Evolutionary conservation across 1,140 invertebrate genomes (phyloP), one percentile per base, ranked within the genome.

Genomic region (Eumeta japonica): DNA sequence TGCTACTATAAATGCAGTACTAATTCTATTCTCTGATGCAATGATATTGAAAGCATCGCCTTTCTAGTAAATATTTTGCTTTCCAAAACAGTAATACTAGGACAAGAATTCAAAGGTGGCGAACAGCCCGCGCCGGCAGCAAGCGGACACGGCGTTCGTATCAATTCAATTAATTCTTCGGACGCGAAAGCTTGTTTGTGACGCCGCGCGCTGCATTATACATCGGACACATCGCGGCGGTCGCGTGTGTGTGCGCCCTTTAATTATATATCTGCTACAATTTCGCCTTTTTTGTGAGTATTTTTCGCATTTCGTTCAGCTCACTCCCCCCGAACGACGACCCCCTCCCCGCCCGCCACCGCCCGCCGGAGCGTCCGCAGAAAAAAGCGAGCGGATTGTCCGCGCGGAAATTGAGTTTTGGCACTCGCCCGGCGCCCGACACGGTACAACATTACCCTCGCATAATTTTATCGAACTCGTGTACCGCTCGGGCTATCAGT

Each of bases 241-340:
- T 58, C 58, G 58, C 51, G 64, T 68, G 62, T 71, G 71, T 62
- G 63, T 60, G 10, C 47, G 55, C 59, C 58, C 70, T 70, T 74
- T 74, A 74, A 74, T 74, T 74, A 74, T 74, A 74, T 74, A 74
- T 74, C 66, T 74, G 70, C 66, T 71, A 71, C 70, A 70, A 71
- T 74, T 74, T 74, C 60, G 64, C 63, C 64, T 71, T 74, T 74
- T 74, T 74, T 74, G n/a, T 60, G 66, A 66, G 70, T 74, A 74
- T 74, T 74, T 74, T 74, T 74, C 70, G 70, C 70, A 70, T 70
- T 67, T 70, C 63, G 45, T 52, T 55, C 53, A 33, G 58, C 64
- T n/a, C 20, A 7, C 5, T 13, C 13, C 7, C 13, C 28, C 10
- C 28, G 7, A n/a, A n/a, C n/a, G n/a, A n/a, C 13, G 13, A 9